Evolutionary conservation across 2,888 invertebrate genomes (phyloP).

Genomic region (Dysmachus trigonus): DNA sequence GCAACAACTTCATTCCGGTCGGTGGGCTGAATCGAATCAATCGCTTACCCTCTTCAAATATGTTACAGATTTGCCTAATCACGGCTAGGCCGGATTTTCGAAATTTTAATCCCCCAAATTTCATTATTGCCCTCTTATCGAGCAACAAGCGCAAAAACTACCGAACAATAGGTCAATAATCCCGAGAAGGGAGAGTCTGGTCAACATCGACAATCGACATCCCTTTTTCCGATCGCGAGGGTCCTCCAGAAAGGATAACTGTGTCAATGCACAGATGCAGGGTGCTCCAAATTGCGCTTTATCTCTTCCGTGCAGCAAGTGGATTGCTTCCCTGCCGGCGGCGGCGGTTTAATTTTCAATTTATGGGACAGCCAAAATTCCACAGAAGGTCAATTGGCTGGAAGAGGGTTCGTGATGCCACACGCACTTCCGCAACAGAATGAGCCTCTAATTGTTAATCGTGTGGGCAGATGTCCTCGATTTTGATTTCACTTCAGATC

Average conservation of each 20-base stretch:
- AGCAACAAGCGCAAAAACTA: slow-evolving; percentile 46
- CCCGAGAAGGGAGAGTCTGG: neutral
- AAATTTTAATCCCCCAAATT: slow-evolving; percentile 10
- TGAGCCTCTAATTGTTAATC: slow-evolving; percentile 49
- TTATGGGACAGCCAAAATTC: slow-evolving; percentile 7
- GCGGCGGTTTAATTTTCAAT: slow-evolving; percentile 32
- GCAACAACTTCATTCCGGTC: neutral
- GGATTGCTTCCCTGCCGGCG: neutral
- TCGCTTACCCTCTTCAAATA: slow-evolving; percentile 14
- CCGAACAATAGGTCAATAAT: slow-evolving; percentile 47
- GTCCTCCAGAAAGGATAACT: neutral
- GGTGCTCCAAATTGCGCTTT: neutral
- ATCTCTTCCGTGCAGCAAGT: slow-evolving; percentile 21
- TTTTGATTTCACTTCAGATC: slow-evolving; percentile 11
- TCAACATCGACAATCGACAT: neutral
- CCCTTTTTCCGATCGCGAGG: neutral
- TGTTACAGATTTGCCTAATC: slow-evolving; percentile 25
- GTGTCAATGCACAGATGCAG: slow-evolving; percentile 15
- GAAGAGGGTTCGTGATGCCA: neutral
- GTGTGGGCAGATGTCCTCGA: slow-evolving; percentile 49
- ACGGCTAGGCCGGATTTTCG: neutral
- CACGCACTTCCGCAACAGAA: slow-evolving; percentile 49
- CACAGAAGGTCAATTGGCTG: slow-evolving; percentile 20
- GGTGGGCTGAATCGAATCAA: neutral
- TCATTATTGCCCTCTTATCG: slow-evolving; percentile 30